Percentiles rank a stretch among this genome's conserved stretches.
phyloP scores from a whole-genome alignment of 2,113 vertebrate species.

The Sinosuthora webbiana region DNA sequence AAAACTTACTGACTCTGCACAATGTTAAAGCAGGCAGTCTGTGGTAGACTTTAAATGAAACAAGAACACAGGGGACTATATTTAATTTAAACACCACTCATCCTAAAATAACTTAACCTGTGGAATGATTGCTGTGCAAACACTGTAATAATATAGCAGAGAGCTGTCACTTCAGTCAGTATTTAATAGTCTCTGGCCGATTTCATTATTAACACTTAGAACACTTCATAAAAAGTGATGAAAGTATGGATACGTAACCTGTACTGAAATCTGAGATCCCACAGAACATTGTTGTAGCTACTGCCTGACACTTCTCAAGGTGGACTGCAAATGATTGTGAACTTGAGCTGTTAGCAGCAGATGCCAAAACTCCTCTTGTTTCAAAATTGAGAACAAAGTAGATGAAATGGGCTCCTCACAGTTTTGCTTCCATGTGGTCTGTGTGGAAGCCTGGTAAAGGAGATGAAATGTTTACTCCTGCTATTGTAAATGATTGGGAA shows the following conservation, averaged over 20 bases:
- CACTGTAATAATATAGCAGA: constrained; percentile 10
- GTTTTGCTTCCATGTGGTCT: neutral
- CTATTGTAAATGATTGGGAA: neutral
- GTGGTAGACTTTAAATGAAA: constrained; percentile 33
- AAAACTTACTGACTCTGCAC: neutral
- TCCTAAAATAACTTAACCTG: constrained; percentile 56
- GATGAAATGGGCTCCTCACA: neutral
- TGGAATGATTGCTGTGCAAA: constrained; percentile 50
- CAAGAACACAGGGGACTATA: constrained; percentile 31
- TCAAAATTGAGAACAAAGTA: neutral
- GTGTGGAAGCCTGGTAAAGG: neutral
- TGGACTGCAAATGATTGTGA: neutral
- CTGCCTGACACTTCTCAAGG: neutral
- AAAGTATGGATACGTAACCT: neutral
- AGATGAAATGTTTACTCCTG: neutral
- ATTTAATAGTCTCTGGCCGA: constrained; percentile 45
- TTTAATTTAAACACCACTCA: constrained; percentile 58
- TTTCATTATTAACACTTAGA: constrained; percentile 48
- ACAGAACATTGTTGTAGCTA: neutral
- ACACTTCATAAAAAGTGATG: neutral
- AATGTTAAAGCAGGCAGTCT: neutral
- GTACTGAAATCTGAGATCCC: neutral
- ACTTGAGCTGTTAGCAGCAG: neutral
- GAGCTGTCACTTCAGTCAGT: constrained; percentile 32
- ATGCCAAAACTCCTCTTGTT: neutral